phyloP scores from a whole-genome alignment of 2,113 vertebrate species.

The Ochotona curzoniae region DNA sequence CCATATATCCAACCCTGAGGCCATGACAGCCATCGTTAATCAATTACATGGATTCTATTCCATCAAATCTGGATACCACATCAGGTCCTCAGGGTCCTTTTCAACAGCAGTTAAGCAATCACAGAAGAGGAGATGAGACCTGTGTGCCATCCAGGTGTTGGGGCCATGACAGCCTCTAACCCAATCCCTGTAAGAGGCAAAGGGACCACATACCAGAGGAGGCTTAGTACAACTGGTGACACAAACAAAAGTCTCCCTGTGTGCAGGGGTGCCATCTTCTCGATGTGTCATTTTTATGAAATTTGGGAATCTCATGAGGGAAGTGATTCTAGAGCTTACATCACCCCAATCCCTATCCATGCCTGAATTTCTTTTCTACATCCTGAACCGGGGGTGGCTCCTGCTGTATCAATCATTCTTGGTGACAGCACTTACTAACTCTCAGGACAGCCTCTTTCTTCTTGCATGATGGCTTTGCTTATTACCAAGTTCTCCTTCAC shows the following conservation, averaged over 20 bases:
- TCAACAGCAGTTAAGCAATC: not conserved
- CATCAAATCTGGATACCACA: not conserved
- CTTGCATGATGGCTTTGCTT: not conserved
- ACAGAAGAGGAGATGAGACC: not conserved
- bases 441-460: not conserved
- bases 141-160: not conserved
- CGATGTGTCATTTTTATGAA: constrained; percentile 14
- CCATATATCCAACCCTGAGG: not conserved
- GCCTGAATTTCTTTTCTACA: not conserved
- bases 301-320: not conserved
- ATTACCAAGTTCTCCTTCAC: not conserved
- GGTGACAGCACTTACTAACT: not conserved
- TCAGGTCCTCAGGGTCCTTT: not conserved
- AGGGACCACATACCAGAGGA: not conserved
- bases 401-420: not conserved
- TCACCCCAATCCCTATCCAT: not conserved
- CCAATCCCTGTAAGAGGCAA: not conserved
- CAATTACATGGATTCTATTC: constrained; percentile 3
- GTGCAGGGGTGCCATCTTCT: not conserved
- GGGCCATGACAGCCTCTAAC: not conserved
- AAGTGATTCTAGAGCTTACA: not conserved
- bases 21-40: not conserved
- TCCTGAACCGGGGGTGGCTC: not conserved
- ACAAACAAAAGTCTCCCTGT: not conserved
- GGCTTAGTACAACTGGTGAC: not conserved